A percentile compares a stretch with the other conserved stretches of the same genome.
Evolutionary conservation across 37 sponge, comb jelly and placozoan genomes (phyloP).

Genomic region (Agelas oroides): DNA sequence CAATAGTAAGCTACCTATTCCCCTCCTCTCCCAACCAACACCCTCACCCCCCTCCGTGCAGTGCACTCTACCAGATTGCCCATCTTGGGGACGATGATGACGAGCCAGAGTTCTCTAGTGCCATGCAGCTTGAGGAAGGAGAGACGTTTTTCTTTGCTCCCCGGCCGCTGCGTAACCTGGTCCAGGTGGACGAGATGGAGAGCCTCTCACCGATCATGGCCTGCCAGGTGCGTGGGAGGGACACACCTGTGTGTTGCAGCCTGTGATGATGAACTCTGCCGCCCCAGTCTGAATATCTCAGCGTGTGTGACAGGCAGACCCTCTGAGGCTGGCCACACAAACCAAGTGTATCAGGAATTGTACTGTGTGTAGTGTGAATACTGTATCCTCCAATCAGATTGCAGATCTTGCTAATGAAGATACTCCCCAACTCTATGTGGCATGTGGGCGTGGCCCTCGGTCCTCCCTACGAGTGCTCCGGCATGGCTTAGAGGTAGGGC

Average conservation of each 20-base stretch:
- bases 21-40: no score
- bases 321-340: not conserved
- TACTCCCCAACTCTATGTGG: slow-evolving; percentile 97
- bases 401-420: slow-evolving; percentile 96
- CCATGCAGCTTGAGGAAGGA: slow-evolving; percentile 92
- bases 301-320: slow-evolving; percentile 35
- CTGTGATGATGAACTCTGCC: not conserved
- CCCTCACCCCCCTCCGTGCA: slow-evolving; percentile 22
- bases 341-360: not conserved
- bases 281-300: not conserved
- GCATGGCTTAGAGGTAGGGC: slow-evolving; percentile 91
- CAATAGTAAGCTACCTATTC: no score
- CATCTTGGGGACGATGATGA: slow-evolving; percentile 97
- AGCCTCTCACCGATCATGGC: slow-evolving; percentile 89
- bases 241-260: not conserved
- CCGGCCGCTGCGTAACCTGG: slow-evolving; percentile 90
- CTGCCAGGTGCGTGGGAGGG: slow-evolving; percentile 68
- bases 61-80: slow-evolving; percentile 84
- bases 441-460: slow-evolving; percentile 99
- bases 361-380: not conserved
- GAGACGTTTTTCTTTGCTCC: slow-evolving; percentile 99
- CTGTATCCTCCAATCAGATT: slow-evolving; percentile 52
- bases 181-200: slow-evolving; percentile 95
- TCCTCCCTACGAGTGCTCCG: slow-evolving; percentile 94
- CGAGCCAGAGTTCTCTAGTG: slow-evolving; percentile 95